A percentile compares a stretch with the other conserved stretches of the same genome.
Conservation (phyloP, 2,888 invertebrate genomes). For the Cephus rjabovi region DNA sequence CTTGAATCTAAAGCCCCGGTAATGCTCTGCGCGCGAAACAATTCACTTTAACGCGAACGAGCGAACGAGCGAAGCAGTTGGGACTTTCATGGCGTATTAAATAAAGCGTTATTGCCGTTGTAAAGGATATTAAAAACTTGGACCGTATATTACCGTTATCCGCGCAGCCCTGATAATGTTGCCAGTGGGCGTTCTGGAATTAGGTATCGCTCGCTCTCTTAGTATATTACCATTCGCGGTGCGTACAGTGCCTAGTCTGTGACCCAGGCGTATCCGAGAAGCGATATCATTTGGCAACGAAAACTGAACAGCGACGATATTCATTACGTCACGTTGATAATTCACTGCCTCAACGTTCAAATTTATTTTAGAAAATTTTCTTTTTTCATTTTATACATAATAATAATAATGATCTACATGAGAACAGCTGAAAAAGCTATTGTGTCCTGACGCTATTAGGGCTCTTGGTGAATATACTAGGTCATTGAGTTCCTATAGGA, state of each 20-base stretch:
- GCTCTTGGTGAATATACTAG: neutral
- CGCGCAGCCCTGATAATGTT: neutral
- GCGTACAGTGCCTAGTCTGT: neutral
- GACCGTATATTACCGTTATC: conserved; percentile 6
- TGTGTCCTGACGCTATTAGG: neutral
- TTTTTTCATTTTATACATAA: neutral
- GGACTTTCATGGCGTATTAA: conserved; percentile 31
- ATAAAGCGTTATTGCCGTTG: conserved; percentile 31
- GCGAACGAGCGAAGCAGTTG: conserved; percentile 20
- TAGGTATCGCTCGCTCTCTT: neutral
- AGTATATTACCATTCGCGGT: neutral
- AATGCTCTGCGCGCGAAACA: conserved; percentile 25
- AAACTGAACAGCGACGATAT: conserved; percentile 14
- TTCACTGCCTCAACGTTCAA: conserved; percentile 22
- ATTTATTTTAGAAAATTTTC: conserved; percentile 6
- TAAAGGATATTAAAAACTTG: conserved; percentile 31
- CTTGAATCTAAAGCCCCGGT: conserved; percentile 27
- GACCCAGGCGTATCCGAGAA: neutral
- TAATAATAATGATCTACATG: neutral
- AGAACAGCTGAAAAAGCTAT: neutral
- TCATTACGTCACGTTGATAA: conserved; percentile 28
- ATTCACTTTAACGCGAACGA: conserved; percentile 27
- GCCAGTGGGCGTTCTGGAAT: conserved; percentile 4
- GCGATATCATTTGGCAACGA: neutral
- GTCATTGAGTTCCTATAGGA: neutral